Percentiles rank a stretch among this genome's conserved stretches.
phyloP scores from a whole-genome alignment of 2,113 vertebrate species.

The Neopipo cinnamomea region DNA sequence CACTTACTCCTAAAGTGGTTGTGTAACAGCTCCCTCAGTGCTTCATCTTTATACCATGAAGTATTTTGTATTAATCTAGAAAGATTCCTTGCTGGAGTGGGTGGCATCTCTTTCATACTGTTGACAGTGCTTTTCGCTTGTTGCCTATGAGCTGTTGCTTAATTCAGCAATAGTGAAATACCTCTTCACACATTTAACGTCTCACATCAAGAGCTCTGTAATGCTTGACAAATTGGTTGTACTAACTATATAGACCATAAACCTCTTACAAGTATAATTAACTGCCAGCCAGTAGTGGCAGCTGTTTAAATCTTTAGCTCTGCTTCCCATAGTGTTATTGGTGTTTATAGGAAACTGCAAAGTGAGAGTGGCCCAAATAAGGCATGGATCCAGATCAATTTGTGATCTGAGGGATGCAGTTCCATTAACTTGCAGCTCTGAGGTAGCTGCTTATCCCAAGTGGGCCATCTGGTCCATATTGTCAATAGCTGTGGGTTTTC shows the following conservation, averaged over 20 bases:
- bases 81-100: background rate
- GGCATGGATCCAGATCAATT: background rate
- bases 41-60: background rate
- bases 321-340: background rate
- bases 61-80: conserved; percentile 3
- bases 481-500: background rate
- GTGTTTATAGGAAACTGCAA: background rate
- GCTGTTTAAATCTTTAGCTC: conserved; percentile 24
- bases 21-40: background rate
- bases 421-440: background rate
- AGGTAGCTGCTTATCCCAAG: background rate
- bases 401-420: background rate
- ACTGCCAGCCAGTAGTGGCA: conserved; percentile 3
- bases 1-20: background rate
- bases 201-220: conserved; percentile 20
- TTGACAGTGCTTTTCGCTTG: background rate
- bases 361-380: background rate
- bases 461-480: background rate
- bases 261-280: conserved; percentile 33
- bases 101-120: background rate
- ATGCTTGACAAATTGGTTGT: conserved; percentile 29
- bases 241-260: conserved; percentile 42
- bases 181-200: conserved; percentile 25
- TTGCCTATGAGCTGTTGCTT: conserved; percentile 42
- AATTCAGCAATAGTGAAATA: conserved; percentile 41